Evolutionary conservation across 2,797 vertebrate genomes (phyloP).

Genomic region (Paratrypauchen microcephalus): DNA sequence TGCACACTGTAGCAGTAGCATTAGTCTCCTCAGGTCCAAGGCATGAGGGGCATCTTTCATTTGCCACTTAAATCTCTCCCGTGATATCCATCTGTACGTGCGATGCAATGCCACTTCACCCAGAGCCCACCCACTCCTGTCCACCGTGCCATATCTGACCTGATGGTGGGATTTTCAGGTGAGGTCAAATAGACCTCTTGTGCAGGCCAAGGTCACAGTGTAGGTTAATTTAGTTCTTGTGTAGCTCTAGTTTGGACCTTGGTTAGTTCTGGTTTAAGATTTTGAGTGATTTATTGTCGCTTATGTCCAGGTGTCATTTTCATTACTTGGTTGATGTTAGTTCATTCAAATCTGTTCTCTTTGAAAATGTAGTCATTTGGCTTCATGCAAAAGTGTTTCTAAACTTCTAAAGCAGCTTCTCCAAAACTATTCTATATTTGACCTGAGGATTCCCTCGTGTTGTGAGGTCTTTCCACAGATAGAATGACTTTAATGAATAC

Average conservation of each 20-base stretch:
- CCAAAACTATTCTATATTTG: neutral
- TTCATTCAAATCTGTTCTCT: neutral
- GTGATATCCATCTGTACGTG: conserved; percentile 72
- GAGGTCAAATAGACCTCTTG: neutral
- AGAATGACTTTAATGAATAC: conserved; percentile 25
- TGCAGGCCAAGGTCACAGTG: neutral
- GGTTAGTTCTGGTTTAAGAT: neutral
- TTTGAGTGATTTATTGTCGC: neutral
- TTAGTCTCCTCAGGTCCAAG: conserved; percentile 56
- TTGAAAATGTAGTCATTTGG: neutral
- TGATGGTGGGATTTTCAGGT: neutral
- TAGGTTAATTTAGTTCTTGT: neutral
- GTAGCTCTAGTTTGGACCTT: neutral
- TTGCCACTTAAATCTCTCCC: conserved; percentile 73
- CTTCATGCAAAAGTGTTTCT: neutral
- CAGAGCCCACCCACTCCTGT: conserved; percentile 49
- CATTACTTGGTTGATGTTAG: no score
- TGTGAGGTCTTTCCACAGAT: conserved; percentile 21
- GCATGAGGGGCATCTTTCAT: conserved; percentile 86
- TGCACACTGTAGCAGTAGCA: conserved; percentile 29
- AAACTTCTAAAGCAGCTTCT: neutral
- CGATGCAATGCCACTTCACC: conserved; percentile 46
- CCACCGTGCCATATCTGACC: conserved; percentile 39
- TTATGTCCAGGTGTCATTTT: neutral
- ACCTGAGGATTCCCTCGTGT: no score